Conservation (phyloP, 92 coral and sea anemone genomes). For the Porites rus region DNA sequence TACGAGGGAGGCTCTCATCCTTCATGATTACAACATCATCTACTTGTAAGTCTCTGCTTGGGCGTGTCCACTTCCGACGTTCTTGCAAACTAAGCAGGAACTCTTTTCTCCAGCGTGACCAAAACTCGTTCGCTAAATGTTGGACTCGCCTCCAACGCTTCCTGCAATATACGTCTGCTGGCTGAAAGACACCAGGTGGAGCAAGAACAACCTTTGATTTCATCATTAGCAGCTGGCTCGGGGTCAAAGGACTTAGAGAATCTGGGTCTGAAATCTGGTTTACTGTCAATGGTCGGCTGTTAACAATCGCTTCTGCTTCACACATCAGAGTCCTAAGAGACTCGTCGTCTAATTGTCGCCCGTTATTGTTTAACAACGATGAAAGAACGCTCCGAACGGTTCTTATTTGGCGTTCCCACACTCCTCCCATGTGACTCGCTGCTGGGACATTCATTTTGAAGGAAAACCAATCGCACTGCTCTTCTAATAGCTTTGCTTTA, state of each 20-base stretch:
- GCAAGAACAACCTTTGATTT: slow-evolving; percentile 57
- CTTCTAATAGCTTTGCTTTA: slow-evolving; percentile 1
- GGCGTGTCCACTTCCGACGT: slow-evolving; percentile 37
- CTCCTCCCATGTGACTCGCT: slow-evolving; percentile 68
- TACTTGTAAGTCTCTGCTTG: neutral
- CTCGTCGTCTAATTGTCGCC: slow-evolving; percentile 46
- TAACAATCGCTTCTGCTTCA: slow-evolving; percentile 45
- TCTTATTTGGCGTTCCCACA: slow-evolving; percentile 63
- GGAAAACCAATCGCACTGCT: slow-evolving; percentile 42
- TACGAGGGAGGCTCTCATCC: slow-evolving; percentile 46
- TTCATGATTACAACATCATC: slow-evolving; percentile 39
- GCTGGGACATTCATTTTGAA: slow-evolving; percentile 47
- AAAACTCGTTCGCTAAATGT: slow-evolving; percentile 43
- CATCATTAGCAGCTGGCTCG: slow-evolving; percentile 58
- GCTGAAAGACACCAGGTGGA: slow-evolving; percentile 53
- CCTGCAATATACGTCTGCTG: slow-evolving; percentile 52
- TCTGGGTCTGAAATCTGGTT: slow-evolving; percentile 32
- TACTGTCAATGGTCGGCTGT: slow-evolving; percentile 49
- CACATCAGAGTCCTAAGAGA: slow-evolving; percentile 10
- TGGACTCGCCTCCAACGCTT: slow-evolving; percentile 62
- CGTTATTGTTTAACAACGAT: slow-evolving; percentile 23
- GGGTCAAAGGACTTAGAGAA: slow-evolving; percentile 50
- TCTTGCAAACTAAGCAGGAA: slow-evolving; percentile 23
- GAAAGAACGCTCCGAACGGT: slow-evolving; percentile 36
- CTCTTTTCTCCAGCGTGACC: slow-evolving; percentile 34